These are phyloP conservation scores for Turritopsis dohrnii DNA, from an alignment of 30 jellyfish, hydroid and myxozoan species.

Conservation along the genomic window DNA sequence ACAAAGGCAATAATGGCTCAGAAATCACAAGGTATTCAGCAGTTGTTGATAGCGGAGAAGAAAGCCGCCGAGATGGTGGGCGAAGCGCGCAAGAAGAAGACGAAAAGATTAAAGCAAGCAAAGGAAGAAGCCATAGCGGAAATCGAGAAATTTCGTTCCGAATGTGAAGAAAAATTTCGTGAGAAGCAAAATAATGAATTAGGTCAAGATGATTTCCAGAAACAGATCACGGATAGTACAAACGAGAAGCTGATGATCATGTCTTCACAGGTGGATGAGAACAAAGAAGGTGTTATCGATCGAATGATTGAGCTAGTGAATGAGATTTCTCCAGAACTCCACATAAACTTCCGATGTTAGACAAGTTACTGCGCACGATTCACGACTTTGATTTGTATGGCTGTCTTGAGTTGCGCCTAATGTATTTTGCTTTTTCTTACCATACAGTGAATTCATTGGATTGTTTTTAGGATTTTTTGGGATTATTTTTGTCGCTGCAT, in stretches of 20 bases:
- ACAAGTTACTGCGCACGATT: neutral
- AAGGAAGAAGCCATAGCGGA: slow-evolving; percentile 93
- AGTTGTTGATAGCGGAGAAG: slow-evolving; percentile 81
- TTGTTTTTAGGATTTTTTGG: too few relatives aligned
- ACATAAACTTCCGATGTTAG: slow-evolving; percentile 57
- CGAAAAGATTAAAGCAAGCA: slow-evolving; percentile 88
- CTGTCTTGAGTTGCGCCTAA: neutral
- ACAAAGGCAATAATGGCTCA: slow-evolving; percentile 59
- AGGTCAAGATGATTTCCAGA: slow-evolving; percentile 89
- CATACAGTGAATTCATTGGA: too few relatives aligned
- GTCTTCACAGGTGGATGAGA: slow-evolving; percentile 35
- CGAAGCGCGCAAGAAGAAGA: slow-evolving; percentile 84
- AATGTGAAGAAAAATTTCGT: slow-evolving; percentile 76
- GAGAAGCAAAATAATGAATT: slow-evolving; percentile 55
- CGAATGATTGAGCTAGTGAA: slow-evolving; percentile 75
- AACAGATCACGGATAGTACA: slow-evolving; percentile 58
- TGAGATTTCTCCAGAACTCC: slow-evolving; percentile 92
- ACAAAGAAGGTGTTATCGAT: slow-evolving; percentile 69
- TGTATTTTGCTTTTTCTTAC: too few relatives aligned
- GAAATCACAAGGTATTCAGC: slow-evolving; percentile 96
- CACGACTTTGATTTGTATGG: neutral
- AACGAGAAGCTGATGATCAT: slow-evolving; percentile 35
- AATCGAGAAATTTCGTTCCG: slow-evolving; percentile 79
- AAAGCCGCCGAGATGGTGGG: slow-evolving; percentile 94
- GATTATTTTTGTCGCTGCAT: too few relatives aligned